Evolutionary conservation across 2,888 invertebrate genomes (phyloP), one percentile per base, ranked within the genome.

Genomic region (Tetranychus piercei): DNA sequence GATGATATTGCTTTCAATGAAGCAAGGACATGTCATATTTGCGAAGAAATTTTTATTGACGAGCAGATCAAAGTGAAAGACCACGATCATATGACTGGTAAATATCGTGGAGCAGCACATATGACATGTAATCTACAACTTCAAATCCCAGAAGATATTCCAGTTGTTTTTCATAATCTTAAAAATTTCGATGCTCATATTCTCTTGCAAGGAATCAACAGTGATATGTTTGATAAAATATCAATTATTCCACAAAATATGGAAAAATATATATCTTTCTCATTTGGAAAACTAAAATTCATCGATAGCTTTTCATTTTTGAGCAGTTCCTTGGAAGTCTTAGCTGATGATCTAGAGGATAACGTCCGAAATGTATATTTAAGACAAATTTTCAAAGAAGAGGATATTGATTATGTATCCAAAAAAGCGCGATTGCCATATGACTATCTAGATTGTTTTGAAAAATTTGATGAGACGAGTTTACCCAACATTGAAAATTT

Each of bases 151-250:
- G 22, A 22, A 15, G 22, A 67, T 1, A n/a, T 67, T 1, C 67
- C 67, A 67, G 22, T 67, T 18, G 67, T 67, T n/a, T 67, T 67
- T 5, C 67, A 67, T 22, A 67, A 67, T 67, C n/a, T 67, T 15
- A 67, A 67, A 67, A 67, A 67, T 5, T 67, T 67, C 4, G 67
- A 67, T 22, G 67, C 67, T 67, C 67, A 67, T 22, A n/a, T 67
- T 67, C n/a, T 67, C 4, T 1, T 67, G 1, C 11, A 67, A 67
- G 67, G 15, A 1, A 2, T 67, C 8, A 7, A 67, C 8, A 3
- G 8, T 67, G 8, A 67, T 18, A 67, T 67, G 67, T 67, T 18
- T 67, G 20, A 22, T 67, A 67, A 67, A 15, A 22, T 67, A 1
- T 8, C 8, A 20, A 22, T 67, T 22, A 67, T 67, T 3, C 67